phyloP scores from a whole-genome alignment of 2,797 vertebrate genomes.

The Crax fasciolata region DNA sequence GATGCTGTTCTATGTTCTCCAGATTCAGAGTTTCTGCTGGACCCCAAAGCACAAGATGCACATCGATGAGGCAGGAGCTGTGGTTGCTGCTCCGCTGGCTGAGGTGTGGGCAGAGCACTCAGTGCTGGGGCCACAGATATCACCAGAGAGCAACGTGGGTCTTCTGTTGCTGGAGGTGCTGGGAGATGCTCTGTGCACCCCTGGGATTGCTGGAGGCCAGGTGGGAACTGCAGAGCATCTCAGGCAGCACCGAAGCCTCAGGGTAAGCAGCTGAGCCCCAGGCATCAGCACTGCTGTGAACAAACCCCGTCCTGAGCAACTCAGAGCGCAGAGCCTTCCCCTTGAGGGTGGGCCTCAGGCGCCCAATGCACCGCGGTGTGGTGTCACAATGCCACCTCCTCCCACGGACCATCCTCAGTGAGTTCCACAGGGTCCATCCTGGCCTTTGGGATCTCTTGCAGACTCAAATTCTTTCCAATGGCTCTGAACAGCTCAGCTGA shows the following conservation, averaged over 20 bases:
- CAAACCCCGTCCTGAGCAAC: neutral
- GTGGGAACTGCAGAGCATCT: neutral
- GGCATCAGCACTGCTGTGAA: neutral
- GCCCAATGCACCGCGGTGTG: too few species aligned
- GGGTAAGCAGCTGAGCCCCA: neutral
- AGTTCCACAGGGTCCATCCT: neutral
- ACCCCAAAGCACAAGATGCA: neutral
- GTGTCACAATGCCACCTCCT: too few species aligned
- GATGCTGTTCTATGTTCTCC: neutral
- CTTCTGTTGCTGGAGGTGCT: neutral
- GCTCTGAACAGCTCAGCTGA: neutral
- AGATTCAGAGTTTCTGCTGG: neutral
- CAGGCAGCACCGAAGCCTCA: neutral
- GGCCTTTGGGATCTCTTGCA: neutral
- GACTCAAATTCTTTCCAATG: neutral
- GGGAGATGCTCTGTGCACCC: neutral
- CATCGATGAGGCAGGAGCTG: neutral
- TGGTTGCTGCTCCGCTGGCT: neutral
- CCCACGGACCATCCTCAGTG: too few species aligned
- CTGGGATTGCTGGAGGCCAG: neutral
- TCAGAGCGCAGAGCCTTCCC: neutral
- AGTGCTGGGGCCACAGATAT: too few species aligned
- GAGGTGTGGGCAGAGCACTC: accelerated
- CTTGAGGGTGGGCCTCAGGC: too few species aligned
- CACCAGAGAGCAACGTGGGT: neutral